Base-by-base conservation (phyloP, 2,888 invertebrate genomes). In the Lasioglossum figueresi region DNA sequence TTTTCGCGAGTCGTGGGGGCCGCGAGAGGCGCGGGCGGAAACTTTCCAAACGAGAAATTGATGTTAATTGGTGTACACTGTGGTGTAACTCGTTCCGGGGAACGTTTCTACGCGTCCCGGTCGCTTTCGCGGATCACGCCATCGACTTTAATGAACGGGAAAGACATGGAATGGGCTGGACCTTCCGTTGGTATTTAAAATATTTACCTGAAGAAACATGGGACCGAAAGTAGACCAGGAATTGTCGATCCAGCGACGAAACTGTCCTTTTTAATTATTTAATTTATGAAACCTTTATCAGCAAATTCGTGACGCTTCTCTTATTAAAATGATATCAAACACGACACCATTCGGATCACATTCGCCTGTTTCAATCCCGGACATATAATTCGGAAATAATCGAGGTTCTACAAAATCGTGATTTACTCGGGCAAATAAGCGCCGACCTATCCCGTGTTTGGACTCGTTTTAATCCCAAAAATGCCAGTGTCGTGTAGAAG, bases 81-180 rank as follows among this genome's bases (percentile, higher is more conserved):
- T 19, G 19, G 68, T 37, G 76, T 48, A 68, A 70, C 68, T 52
- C 68, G 31, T 78, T 78, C 52, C 56, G 52, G 19, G 19, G 52
- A 70, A 31, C 40, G 68, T 78, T 70, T 74, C 66, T 48, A 43
- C 82, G 52, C 48, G 66, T 66, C 72, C 63, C 16, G 34, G 66
- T 72, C 72, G 82, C 72, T 83, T 76, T 43, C 6, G 12, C 75
- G 86, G 84, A 84, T 86, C 76, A 80, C 81, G 56, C 82, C 84
- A 82, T 84, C 85, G 72, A 77, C 84, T 84, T 86, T 89, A 89
- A 89, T 79, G 82, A 85, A 81, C 68, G 82, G 72, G 71, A 75
- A 82, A 76, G 34, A 81, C 87, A 73, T 59, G 77, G 76, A 66
- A n/a, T 43, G 71, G 74, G 27, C 63, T 70, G 43, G 23, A 37